phyloP scores from a whole-genome alignment of 2,888 invertebrate genomes.

The Odontocolon sp. region DNA sequence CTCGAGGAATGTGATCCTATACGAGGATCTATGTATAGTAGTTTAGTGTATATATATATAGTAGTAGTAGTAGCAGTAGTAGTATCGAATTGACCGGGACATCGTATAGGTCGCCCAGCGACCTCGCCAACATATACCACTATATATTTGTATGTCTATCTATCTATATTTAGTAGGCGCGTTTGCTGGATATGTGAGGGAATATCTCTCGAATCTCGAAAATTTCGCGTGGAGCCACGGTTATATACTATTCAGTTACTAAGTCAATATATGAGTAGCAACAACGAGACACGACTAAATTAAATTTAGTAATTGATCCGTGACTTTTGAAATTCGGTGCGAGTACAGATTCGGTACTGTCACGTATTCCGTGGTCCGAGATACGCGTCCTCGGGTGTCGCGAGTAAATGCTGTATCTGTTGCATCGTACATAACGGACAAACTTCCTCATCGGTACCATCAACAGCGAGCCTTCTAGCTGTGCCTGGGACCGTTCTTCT shows the following conservation, averaged over 20 bases:
- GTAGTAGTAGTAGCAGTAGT: slow-evolving; percentile 32
- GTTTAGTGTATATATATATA: slow-evolving; percentile 7
- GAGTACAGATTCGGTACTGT: slow-evolving; percentile 45
- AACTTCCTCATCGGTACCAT: slow-evolving; percentile 73
- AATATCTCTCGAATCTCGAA: slow-evolving; percentile 48
- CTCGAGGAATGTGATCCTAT: slow-evolving; percentile 58
- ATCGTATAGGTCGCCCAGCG: slow-evolving; percentile 56
- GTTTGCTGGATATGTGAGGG: slow-evolving; percentile 57
- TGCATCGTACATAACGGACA: slow-evolving; percentile 78
- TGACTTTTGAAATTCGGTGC: background rate
- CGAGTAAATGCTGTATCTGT: slow-evolving; percentile 75
- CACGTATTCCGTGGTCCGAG: slow-evolving; percentile 68
- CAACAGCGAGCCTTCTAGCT: slow-evolving; percentile 66
- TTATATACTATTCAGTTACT: background rate
- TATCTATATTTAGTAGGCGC: slow-evolving; percentile 47
- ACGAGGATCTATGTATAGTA: slow-evolving; percentile 44
- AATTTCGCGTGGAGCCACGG: slow-evolving; percentile 19
- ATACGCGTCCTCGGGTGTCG: slow-evolving; percentile 73
- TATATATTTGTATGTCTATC: slow-evolving; percentile 23
- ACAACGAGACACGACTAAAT: background rate
- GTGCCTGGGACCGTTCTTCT: slow-evolving; percentile 68
- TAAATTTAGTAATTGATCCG: background rate
- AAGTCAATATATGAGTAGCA: background rate
- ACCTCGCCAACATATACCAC: slow-evolving; percentile 40
- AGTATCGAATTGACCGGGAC: slow-evolving; percentile 56